A percentile compares a stretch with the other conserved stretches of the same genome.
phyloP scores from a whole-genome alignment of 1,140 invertebrate species.

The Anadara kagoshimensis region DNA sequence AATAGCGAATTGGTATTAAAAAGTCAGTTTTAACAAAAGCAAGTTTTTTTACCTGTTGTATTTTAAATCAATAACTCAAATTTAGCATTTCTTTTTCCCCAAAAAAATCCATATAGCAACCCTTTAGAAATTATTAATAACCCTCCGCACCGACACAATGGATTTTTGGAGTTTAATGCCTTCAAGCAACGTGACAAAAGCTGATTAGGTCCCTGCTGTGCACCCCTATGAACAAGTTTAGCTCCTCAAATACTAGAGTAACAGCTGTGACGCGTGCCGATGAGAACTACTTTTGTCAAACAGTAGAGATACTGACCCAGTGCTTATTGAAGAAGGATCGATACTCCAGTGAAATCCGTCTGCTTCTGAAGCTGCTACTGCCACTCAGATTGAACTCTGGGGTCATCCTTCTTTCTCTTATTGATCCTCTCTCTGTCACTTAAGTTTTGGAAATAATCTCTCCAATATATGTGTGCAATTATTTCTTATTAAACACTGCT shows the following conservation, averaged over 20 bases:
- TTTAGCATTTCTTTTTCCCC: neutral
- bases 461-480: slow-evolving; percentile 6
- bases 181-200: neutral
- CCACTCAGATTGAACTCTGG: too few relatives aligned
- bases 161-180: neutral
- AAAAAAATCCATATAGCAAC: neutral
- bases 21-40: too few relatives aligned
- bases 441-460: neutral
- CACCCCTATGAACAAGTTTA: neutral
- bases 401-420: too few relatives aligned
- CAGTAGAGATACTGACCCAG: slow-evolving; percentile 24
- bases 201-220: neutral
- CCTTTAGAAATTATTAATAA: neutral
- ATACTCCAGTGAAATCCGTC: neutral
- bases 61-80: slow-evolving; percentile 7
- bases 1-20: too few relatives aligned
- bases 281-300: slow-evolving; percentile 33
- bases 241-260: slow-evolving; percentile 7
- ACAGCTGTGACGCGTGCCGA: slow-evolving; percentile 42
- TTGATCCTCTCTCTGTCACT: neutral
- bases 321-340: slow-evolving; percentile 7
- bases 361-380: too few relatives aligned
- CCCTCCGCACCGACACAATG: neutral
- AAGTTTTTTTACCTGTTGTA: too few relatives aligned
- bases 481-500: too few relatives aligned